These are phyloP conservation scores for Zapus hudsonius DNA, from an alignment of 2,113 vertebrate species.

Conservation along the genomic window DNA sequence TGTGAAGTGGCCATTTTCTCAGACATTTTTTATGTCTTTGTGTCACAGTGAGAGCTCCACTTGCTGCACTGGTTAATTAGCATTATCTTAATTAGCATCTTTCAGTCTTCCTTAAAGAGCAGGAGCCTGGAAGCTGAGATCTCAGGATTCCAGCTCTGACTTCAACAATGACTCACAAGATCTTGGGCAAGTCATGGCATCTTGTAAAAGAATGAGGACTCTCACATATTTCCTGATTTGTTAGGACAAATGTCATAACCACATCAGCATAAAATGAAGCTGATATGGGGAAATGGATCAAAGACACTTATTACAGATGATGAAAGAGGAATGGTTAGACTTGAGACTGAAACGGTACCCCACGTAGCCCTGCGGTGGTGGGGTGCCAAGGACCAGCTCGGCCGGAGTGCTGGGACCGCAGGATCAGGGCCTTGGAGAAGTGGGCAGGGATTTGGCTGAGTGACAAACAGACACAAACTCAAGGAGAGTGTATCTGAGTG, in stretches of 20 bases:
- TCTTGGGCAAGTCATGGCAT: constrained; percentile 60
- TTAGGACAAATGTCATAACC: constrained; percentile 61
- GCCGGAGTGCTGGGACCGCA: too few species aligned
- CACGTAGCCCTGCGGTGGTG: fast-evolving
- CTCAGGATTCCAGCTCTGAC: background rate
- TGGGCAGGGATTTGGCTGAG: too few species aligned
- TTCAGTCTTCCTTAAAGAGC: background rate
- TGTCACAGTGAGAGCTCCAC: background rate
- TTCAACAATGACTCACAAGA: constrained; percentile 37
- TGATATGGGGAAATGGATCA: background rate
- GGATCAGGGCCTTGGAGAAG: too few species aligned
- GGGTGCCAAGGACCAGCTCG: background rate
- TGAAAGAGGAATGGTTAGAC: background rate
- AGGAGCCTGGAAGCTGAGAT: background rate
- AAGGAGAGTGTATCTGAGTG: too few species aligned
- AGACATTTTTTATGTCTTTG: background rate
- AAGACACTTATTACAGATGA: background rate
- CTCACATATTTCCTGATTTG: constrained; percentile 45
- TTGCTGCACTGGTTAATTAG: background rate
- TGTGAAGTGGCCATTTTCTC: background rate
- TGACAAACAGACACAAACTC: too few species aligned
- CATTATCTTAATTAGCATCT: constrained; percentile 6
- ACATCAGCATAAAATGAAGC: constrained; percentile 46
- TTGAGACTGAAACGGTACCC: background rate
- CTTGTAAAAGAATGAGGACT: constrained; percentile 38